A percentile compares a stretch with the other conserved stretches of the same genome.
Conservation (phyloP, 2,113 vertebrate species). For the Chamaetylas fuelleborni region DNA sequence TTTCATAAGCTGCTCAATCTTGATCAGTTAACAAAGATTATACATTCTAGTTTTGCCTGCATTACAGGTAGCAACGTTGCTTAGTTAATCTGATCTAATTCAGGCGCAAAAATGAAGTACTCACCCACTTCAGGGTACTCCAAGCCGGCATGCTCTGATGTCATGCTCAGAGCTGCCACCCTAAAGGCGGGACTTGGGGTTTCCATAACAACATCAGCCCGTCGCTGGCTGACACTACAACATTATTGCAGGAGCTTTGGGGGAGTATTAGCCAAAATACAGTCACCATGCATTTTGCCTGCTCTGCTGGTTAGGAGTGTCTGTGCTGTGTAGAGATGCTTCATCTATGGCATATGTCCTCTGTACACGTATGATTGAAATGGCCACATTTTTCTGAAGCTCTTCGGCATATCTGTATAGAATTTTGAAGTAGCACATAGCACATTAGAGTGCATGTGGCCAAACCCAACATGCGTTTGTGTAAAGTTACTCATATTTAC, state of each 20-base stretch:
- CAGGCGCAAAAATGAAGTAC: background rate
- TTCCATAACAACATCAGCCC: constrained; percentile 56
- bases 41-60: background rate
- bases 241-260: background rate
- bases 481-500: background rate
- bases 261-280: constrained; percentile 29
- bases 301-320: background rate
- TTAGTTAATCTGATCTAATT: background rate
- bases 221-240: constrained; percentile 26
- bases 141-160: background rate
- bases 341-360: background rate
- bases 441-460: background rate
- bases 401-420: background rate
- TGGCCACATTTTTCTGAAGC: constrained; percentile 12
- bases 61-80: background rate
- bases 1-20: background rate
- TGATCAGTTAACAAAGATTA: background rate
- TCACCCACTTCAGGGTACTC: constrained; percentile 22
- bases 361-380: background rate
- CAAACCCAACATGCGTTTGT: background rate
- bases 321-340: background rate
- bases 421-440: background rate
- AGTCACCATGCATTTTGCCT: background rate
- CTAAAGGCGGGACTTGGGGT: constrained; percentile 33
- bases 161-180: background rate